Percentiles rank a stretch among this genome's conserved stretches.
phyloP scores from a whole-genome alignment of 1,140 invertebrate genomes.

The Brachionus koreanus region DNA sequence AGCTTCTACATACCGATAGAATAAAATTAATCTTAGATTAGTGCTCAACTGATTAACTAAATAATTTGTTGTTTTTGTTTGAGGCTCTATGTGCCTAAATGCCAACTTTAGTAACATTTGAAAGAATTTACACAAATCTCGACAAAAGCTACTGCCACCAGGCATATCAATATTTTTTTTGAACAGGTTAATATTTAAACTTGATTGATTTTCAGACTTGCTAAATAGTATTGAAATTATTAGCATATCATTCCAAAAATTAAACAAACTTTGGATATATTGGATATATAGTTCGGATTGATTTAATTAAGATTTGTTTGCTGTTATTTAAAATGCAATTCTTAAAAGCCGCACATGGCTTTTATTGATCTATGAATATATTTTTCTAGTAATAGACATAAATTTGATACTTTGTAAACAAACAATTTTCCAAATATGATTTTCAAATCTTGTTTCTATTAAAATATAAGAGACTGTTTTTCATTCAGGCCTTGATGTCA shows the following conservation, averaged over 20 bases:
- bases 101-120: neutral
- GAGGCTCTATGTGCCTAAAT: neutral
- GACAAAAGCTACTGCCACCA: neutral
- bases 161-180: neutral
- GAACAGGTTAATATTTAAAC: neutral
- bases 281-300: neutral
- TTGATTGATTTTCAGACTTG: neutral
- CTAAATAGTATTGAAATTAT: neutral
- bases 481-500: too few relatives aligned
- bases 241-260: neutral
- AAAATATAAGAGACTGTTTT: too few relatives aligned
- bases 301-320: conserved; percentile 20
- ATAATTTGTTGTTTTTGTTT: neutral
- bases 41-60: neutral
- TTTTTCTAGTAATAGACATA: neutral
- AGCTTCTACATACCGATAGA: neutral
- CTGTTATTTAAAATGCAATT: neutral
- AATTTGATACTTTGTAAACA: neutral
- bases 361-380: neutral
- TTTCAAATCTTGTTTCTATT: neutral
- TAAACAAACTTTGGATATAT: neutral
- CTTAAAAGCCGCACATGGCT: neutral
- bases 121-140: neutral
- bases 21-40: neutral
- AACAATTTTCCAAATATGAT: neutral